These are phyloP conservation scores for Ectemnius lituratus DNA, from an alignment of 2,888 invertebrate species.

Conservation along the genomic window DNA sequence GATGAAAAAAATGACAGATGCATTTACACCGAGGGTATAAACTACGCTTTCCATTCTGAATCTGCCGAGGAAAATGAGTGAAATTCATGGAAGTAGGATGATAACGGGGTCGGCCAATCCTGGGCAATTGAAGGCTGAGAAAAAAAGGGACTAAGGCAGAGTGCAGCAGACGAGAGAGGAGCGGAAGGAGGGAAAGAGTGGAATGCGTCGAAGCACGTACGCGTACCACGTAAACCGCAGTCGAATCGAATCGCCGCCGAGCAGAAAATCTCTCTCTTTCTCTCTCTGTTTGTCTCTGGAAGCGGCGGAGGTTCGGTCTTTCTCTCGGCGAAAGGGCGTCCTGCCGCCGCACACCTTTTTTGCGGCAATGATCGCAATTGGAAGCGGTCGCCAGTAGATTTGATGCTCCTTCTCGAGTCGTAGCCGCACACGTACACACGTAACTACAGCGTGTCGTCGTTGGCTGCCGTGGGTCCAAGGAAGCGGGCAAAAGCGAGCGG, in stretches of 20 bases:
- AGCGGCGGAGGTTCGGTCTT: neutral
- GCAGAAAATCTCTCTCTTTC: slow-evolving; percentile 50
- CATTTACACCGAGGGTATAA: neutral
- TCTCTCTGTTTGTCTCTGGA: slow-evolving; percentile 18
- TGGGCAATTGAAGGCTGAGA: neutral
- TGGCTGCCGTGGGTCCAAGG: too few relatives aligned
- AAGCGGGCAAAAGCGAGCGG: neutral
- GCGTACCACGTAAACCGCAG: slow-evolving; percentile 48
- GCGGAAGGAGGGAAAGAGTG: slow-evolving; percentile 26
- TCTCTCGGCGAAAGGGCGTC: slow-evolving; percentile 14
- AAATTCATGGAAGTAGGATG: neutral
- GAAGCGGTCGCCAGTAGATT: slow-evolving; percentile 68
- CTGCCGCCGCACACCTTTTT: slow-evolving; percentile 69
- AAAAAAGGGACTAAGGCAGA: neutral
- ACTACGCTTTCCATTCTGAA: too few relatives aligned
- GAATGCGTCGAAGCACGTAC: slow-evolving; percentile 26
- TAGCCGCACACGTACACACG: too few relatives aligned
- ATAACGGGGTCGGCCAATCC: neutral
- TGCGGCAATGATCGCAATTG: slow-evolving; percentile 71
- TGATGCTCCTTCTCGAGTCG: slow-evolving; percentile 49
- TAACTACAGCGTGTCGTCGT: too few relatives aligned
- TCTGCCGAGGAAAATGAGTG: too few relatives aligned
- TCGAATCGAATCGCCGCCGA: slow-evolving; percentile 48
- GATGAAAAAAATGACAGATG: neutral
- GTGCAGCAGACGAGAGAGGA: neutral